phyloP scores from a whole-genome alignment of 2,797 vertebrate genomes.

The Emys orbicularis region DNA sequence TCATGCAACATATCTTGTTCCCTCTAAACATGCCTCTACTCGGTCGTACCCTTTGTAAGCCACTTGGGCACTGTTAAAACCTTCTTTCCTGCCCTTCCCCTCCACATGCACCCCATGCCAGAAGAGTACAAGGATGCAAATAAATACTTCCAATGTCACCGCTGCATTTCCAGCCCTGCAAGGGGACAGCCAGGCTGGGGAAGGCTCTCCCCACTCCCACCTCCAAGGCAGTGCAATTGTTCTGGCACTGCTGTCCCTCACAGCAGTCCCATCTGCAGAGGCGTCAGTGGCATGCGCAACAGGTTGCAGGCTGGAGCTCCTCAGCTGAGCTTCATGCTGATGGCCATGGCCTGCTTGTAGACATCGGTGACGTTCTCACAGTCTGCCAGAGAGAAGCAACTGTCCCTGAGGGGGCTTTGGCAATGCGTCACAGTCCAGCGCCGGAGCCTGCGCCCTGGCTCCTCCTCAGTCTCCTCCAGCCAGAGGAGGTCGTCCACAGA shows the following conservation, averaged over 20 bases:
- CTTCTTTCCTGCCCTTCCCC: not conserved
- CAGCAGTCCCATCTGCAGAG: not conserved
- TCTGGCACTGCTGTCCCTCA: not conserved
- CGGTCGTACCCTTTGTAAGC: not conserved
- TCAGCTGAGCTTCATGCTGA: conserved; percentile 83
- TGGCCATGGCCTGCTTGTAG: conserved; percentile 82
- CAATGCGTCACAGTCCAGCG: conserved; percentile 88
- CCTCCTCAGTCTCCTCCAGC: conserved; percentile 62
- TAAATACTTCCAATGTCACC: conserved; percentile 18
- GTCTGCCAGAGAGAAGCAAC: conserved; percentile 88
- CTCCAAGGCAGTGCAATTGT: not conserved
- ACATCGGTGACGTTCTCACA: conserved; percentile 84
- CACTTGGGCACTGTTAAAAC: not conserved
- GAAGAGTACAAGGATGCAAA: not conserved
- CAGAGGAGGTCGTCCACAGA: conserved; percentile 92
- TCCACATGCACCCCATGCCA: not conserved
- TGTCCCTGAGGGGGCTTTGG: conserved; percentile 81
- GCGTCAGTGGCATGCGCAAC: not conserved
- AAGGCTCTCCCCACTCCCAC: not conserved
- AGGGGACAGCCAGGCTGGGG: not conserved
- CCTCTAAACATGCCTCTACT: not conserved
- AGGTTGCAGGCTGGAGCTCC: not conserved
- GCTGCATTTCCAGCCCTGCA: conserved; percentile 48
- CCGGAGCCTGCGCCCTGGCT: conserved; percentile 58
- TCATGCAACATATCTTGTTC: not conserved